Base-by-base conservation (phyloP, 1,140 invertebrate genomes). In the Tetranychus urticae region DNA sequence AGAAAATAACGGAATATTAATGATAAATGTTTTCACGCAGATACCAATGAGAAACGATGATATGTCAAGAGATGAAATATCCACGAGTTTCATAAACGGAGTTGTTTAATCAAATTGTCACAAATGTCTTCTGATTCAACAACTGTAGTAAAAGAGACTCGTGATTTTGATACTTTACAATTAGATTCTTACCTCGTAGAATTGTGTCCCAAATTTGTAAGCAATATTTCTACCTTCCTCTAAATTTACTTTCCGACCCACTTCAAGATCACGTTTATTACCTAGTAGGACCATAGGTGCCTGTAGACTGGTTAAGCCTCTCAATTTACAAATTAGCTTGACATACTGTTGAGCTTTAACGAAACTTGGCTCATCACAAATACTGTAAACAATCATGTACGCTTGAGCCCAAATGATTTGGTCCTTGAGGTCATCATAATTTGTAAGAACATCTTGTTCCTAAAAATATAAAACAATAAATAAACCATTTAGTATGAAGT, bases 231-330 rank as follows among this genome's bases (percentile, higher is more conserved):
- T 68, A 7, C 71, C 72, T 70, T 85, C 82, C 33, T 62, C 47
- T 2, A 58, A 13, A 48, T 14, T 39, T 4, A 62, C 56, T 75
- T 80, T 74, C 77, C 84, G 73, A 31, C 84, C 72, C 71, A 85
- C 82, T 70, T 84, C 82, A 63, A 85, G 73, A 71, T 85, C 84
- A 2, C 77, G 78, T 70, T 85, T 86, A 71, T 86, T 86, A 57
- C 77, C 84, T 14, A 85, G 69, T 31, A 86, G 71, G 56, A 78
- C 74, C 2, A 80, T 77, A 0, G 82, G 78, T 54, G 68, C 63
- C 57, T 67, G 36, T 33, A 56, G 35, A 13, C 39, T 39, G 2
- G 42, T 52, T 7, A 52, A 31, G 8, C 50, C 50, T 31, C 46
- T 31, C 10, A 58, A 36, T 14, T 50, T 33, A 33, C 23, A 14